Conservation (phyloP, 2,797 vertebrate species). For the Catamblyrhynchus diadema region DNA sequence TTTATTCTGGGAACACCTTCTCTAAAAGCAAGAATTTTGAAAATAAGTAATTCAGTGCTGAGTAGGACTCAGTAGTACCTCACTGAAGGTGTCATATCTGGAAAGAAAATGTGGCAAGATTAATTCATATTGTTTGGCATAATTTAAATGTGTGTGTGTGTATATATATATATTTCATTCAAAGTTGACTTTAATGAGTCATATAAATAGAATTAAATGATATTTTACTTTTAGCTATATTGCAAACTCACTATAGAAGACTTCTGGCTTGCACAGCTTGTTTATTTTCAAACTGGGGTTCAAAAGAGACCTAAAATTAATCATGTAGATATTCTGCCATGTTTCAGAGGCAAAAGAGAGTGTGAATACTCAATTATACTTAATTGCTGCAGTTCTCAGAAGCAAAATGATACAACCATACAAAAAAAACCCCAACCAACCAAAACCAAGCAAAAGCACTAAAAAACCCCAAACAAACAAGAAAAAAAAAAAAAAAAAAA, state of each 20-base stretch:
- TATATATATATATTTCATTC: neutral
- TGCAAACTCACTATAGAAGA: neutral
- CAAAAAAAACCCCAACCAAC: rapidly evolving
- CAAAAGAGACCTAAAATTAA: neutral
- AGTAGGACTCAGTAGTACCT: neutral
- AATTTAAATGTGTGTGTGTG: neutral
- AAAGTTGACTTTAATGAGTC: neutral
- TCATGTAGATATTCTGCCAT: neutral
- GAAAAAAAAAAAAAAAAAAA: too few relatives aligned
- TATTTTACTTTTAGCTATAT: neutral
- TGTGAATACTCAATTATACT: neutral
- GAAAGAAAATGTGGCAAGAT: neutral
- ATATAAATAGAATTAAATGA: neutral
- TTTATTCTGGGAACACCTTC: neutral
- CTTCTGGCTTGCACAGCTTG: neutral
- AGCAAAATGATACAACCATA: neutral
- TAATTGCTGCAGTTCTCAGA: neutral
- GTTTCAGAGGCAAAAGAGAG: neutral
- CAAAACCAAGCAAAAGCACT: neutral
- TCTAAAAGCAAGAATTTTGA: neutral
- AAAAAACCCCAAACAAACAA: neutral
- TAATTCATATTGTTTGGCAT: neutral
- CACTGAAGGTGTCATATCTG: neutral
- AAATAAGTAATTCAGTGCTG: neutral
- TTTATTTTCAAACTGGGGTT: neutral